Percentiles rank a stretch among this genome's conserved stretches.
phyloP scores from a whole-genome alignment of 2,113 vertebrate species.

The Odontesthes bonariensis region DNA sequence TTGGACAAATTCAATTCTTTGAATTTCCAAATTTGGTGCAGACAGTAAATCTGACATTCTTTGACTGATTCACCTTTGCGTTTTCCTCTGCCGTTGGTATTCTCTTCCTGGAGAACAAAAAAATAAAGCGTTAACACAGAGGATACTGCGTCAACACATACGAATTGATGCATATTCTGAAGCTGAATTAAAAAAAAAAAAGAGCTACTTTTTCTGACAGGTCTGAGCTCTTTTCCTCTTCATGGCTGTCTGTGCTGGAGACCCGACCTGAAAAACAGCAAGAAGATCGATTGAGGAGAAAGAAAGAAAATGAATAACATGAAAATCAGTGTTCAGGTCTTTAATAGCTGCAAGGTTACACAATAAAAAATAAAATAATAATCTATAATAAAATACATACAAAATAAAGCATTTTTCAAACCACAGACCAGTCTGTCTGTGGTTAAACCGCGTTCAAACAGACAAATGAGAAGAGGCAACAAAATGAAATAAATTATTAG shows the following conservation, averaged over 20 bases:
- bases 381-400: too few species aligned
- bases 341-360: too few species aligned
- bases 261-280: conserved; percentile 57
- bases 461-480: not conserved
- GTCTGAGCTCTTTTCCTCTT: conserved; percentile 66
- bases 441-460: not conserved
- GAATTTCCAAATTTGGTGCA: not conserved
- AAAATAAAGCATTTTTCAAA: not conserved
- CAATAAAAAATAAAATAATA: too few species aligned
- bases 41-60: conserved; percentile 12
- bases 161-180: not conserved
- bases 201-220: conserved; percentile 68
- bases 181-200: not conserved
- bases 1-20: not conserved
- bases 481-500: too few species aligned
- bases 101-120: conserved; percentile 65
- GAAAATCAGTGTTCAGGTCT: not conserved
- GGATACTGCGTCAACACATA: too few species aligned
- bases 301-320: not conserved
- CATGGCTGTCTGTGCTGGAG: conserved; percentile 71
- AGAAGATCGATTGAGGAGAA: not conserved
- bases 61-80: conserved; percentile 42
- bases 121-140: conserved; percentile 5
- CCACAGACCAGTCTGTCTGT: not conserved
- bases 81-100: conserved; percentile 54